Evolutionary conservation across 2,113 vertebrate species (phyloP).

Genomic region (Xiphias gladius): DNA sequence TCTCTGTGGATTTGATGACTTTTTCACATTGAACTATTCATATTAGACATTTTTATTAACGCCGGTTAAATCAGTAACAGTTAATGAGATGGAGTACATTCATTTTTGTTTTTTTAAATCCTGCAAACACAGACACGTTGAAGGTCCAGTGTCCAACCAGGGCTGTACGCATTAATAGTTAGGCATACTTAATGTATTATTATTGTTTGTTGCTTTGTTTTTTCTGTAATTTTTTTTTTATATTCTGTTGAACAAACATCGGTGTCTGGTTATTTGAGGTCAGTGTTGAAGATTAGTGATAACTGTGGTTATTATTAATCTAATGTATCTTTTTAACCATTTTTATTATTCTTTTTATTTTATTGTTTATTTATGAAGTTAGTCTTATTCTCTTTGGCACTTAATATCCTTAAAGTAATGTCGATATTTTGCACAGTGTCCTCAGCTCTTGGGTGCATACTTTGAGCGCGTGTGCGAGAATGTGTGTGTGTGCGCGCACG

Average conservation of each 20-base stretch:
- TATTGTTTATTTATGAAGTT: conserved; percentile 84
- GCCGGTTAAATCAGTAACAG: neutral
- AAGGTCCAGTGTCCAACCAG: conserved; percentile 23
- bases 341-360: conserved; percentile 58
- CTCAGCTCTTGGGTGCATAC: conserved; percentile 41
- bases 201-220: neutral
- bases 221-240: neutral
- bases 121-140: neutral
- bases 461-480: conserved; percentile 26
- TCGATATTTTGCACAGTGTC: conserved; percentile 80
- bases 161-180: conserved; percentile 54
- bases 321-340: conserved; percentile 27
- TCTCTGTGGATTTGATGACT: neutral
- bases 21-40: neutral
- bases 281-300: conserved; percentile 32
- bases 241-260: conserved; percentile 27
- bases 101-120: neutral
- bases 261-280: neutral
- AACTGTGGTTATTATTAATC: conserved; percentile 50
- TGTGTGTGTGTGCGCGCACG: conserved; percentile 18
- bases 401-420: conserved; percentile 64
- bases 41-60: neutral
- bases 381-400: conserved; percentile 73
- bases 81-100: conserved; percentile 5
- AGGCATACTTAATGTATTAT: conserved; percentile 29